Evolutionary conservation across 2,797 vertebrate species (phyloP), one percentile per base, ranked within the genome.

Genomic region (Falco cherrug): DNA sequence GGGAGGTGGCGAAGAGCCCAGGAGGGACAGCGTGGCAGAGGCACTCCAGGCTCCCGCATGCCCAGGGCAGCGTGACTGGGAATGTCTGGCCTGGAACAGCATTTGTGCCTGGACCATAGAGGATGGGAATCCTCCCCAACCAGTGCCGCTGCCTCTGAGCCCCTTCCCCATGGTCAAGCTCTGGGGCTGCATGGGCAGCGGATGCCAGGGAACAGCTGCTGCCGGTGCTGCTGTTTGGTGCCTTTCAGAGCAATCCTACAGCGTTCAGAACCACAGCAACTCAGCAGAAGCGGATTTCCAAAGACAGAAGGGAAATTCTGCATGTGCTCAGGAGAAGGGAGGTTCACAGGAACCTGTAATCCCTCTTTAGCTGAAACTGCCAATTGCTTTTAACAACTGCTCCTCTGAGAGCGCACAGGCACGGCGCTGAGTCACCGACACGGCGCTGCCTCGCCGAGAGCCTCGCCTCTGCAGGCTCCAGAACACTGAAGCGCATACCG

Each of bases 131-230:
- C 20, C 35, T 65, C 45, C 61, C 22, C 0, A 7, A 0, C 3
- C 35, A n/a, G 21, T 2, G 1, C 41, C 1, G 2, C 57, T 3
- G 28, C 87, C 35, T 4, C 16, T 1, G 29, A 76, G 77, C 60
- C 48, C 73, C 56, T 9, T 77, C 22, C 47, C 60, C 1, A 0
- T 0, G 1, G 35, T 63, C 31, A 7, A 79, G 63, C 65, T 51
- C 61, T 2, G 2, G 60, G 22, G 53, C n/a, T 12, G 35, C 37
- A 4, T 0, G 3, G n/a, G 5, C 1, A 8, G 29, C 16, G 47
- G 50, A 22, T 0, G 9, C 31, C 1, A 1, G 60, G 69, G 21
- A 54, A 8, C 41, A 18, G n/a, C 47, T 51, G 20, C 26, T 1
- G 1, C 5, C 3, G 3, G n/a, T 21, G 67, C 64, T 13, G 67